These are phyloP conservation scores for Lophius americanus DNA, from an alignment of 2,797 vertebrate genomes.

Conservation along the genomic window DNA sequence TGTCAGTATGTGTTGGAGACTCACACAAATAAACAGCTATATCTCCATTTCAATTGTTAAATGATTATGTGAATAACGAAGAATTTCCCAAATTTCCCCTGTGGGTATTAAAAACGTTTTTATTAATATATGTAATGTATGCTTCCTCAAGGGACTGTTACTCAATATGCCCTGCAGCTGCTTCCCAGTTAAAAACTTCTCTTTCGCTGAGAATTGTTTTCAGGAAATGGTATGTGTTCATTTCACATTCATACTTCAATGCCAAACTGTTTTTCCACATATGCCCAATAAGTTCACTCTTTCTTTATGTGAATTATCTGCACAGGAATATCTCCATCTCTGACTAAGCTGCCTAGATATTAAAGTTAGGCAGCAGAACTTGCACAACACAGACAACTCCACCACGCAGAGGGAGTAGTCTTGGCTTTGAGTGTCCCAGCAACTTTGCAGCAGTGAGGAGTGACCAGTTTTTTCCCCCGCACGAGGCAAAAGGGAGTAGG, in stretches of 20 bases:
- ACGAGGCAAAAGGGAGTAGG: conserved; percentile 18
- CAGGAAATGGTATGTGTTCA: background rate
- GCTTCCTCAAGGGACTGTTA: background rate
- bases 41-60: background rate
- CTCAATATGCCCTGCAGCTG: background rate
- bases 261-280: background rate
- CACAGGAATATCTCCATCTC: background rate
- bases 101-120: too few species aligned
- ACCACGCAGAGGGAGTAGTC: conserved; percentile 41
- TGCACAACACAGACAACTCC: conserved; percentile 24
- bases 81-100: too few species aligned
- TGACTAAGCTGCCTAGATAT: background rate
- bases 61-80: background rate
- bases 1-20: background rate
- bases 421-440: conserved; percentile 27
- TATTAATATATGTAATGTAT: too few species aligned
- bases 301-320: background rate
- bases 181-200: background rate
- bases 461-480: conserved; percentile 22
- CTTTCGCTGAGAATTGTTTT: background rate
- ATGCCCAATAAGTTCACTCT: background rate
- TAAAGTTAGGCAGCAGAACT: background rate
- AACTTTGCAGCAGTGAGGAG: conserved; percentile 37
- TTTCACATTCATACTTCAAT: background rate
- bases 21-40: background rate